Conservation (phyloP, 1,140 invertebrate genomes). For the Dendrolimus kikuchii region DNA sequence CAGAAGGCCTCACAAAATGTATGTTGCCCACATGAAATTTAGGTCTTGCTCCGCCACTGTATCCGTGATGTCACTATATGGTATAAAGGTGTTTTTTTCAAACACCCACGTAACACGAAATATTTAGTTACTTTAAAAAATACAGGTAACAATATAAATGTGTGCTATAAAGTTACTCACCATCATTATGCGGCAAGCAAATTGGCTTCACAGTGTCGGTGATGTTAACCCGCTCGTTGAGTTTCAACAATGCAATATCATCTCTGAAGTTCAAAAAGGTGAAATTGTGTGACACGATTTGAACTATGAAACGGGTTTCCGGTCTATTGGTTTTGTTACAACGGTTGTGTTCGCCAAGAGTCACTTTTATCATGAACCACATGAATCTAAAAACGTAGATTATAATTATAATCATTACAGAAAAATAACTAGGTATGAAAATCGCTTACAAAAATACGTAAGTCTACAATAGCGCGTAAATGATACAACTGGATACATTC, state of each 20-base stretch:
- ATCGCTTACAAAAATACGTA: too few species aligned
- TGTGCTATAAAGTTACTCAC: constrained; percentile 53
- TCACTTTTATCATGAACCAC: constrained; percentile 92
- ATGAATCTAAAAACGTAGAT: constrained; percentile 75
- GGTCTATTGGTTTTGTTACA: constrained; percentile 79
- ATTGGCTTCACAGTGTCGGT: constrained; percentile 83
- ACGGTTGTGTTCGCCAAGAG: constrained; percentile 87
- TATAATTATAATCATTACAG: not conserved
- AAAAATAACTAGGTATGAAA: too few species aligned
- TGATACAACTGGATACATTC: too few species aligned
- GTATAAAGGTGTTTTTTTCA: too few species aligned
- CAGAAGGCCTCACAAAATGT: too few species aligned
- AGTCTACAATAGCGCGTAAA: too few species aligned
- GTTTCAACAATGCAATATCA: constrained; percentile 85
- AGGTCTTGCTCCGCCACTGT: too few species aligned
- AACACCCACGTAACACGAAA: too few species aligned
- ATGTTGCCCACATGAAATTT: too few species aligned
- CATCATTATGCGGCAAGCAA: constrained; percentile 79
- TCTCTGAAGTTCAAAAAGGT: constrained; percentile 86
- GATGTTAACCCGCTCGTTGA: constrained; percentile 83
- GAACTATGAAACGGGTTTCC: constrained; percentile 81
- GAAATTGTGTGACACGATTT: constrained; percentile 82
- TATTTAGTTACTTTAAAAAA: not conserved
- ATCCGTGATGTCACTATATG: too few species aligned
- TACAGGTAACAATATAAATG: not conserved